Evolutionary conservation across 2,113 vertebrate species (phyloP).

Genomic region (Coreoperca whiteheadi): DNA sequence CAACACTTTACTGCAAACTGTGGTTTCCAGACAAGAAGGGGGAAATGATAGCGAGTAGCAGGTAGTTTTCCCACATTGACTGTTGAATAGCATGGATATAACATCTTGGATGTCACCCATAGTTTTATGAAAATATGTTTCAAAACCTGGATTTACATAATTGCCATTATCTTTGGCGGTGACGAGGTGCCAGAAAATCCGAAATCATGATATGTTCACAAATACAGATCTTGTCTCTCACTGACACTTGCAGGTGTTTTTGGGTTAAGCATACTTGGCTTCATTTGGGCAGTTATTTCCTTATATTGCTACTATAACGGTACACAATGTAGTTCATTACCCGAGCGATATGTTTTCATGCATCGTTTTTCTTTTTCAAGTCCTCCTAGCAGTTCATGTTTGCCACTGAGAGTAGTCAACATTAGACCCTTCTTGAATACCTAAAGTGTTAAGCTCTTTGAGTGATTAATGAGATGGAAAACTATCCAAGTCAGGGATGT

Average conservation of each 20-base stretch:
- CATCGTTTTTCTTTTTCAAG: not conserved
- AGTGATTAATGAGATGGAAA: not conserved
- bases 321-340: not conserved
- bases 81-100: not conserved
- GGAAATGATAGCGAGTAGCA: not conserved
- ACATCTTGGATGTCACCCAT: not conserved
- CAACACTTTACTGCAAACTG: constrained; percentile 46
- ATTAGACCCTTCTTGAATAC: not conserved
- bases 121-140: not conserved
- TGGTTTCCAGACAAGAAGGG: constrained; percentile 18
- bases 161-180: not conserved
- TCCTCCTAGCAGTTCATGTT: too few relatives aligned
- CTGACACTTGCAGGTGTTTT: not conserved
- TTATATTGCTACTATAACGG: not conserved
- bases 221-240: not conserved
- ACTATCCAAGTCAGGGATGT: not conserved
- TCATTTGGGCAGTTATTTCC: not conserved
- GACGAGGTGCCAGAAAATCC: not conserved
- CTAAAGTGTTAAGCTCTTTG: not conserved
- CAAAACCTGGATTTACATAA: not conserved
- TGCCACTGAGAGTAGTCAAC: not conserved
- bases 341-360: not conserved
- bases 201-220: not conserved
- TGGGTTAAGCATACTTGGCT: not conserved
- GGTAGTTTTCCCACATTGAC: not conserved